These are phyloP conservation scores for Polietes domitor DNA, from an alignment of 2,888 invertebrate species.

Conservation along the genomic window DNA sequence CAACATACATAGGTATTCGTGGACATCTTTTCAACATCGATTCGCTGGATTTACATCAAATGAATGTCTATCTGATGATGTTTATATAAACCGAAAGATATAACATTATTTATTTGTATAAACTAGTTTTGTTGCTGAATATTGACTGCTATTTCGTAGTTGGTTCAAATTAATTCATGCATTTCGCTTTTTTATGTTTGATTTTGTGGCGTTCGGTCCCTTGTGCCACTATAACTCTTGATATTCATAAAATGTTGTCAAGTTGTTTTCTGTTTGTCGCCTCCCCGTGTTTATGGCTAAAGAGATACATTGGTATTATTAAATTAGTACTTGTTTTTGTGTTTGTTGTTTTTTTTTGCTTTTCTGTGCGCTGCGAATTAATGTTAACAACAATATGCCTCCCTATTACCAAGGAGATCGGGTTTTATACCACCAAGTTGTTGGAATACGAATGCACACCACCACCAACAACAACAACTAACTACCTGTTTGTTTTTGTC, in stretches of 20 bases:
- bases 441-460: slow-evolving; percentile 20
- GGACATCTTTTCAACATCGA: not conserved
- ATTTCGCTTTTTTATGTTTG: not conserved
- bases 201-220: not conserved
- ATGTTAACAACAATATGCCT: not conserved
- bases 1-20: not conserved
- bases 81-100: not conserved
- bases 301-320: not conserved
- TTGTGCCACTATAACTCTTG: not conserved
- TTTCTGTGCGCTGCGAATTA: slow-evolving; percentile 8
- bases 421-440: slow-evolving; percentile 36
- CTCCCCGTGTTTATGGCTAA: not conserved
- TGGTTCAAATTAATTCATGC: not conserved
- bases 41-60: not conserved
- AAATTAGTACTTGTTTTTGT: slow-evolving; percentile 21
- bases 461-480: too few species aligned
- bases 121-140: not conserved
- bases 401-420: slow-evolving; percentile 53
- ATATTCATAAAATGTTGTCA: not conserved
- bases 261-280: not conserved
- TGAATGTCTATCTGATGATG: not conserved
- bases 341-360: slow-evolving; percentile 1
- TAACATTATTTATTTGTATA: not conserved
- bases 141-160: not conserved
- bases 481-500: slow-evolving; percentile 31